Evolutionary conservation across 2,797 vertebrate genomes (phyloP), one percentile per base, ranked within the genome.

Genomic region (Crenuchus spilurus): DNA sequence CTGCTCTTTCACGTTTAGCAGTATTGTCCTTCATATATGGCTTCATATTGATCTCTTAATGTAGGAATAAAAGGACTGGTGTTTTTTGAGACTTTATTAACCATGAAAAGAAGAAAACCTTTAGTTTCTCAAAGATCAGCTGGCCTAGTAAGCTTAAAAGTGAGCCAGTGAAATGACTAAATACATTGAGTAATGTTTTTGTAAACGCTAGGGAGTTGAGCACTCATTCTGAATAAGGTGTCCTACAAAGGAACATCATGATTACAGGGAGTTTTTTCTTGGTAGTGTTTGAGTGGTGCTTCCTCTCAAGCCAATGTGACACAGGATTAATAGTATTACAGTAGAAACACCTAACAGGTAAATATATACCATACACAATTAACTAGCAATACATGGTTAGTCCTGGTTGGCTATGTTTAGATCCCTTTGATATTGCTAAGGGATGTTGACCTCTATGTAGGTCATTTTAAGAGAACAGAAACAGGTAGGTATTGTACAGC

Each of bases 231-330:
- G 1, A 39, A 14, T 30, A 16, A 16, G 37, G 1, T 65, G 67
- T 79, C 39, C 42, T 37, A 72, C 69, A 30, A 77, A 22, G 22
- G 75, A 66, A 67, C 33, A 33, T 11, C 7, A 13, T 30, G 62
- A 26, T 66, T 51, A 64, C 28, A 14, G 16, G 22, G 24, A 9
- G 3, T 63, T 35, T 55, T 8, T 20, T 37, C 39, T 37, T 68
- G 63, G 31, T 33, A 41, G 7, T 13, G 18, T 44, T 31, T 44
- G 54, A 22, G 44, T 30, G 26, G 2, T n/a, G 18, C 55, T 20
- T 58, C 18, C 7, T 6, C 14, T 14, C 3, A n/a, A 35, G 55
- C 30, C 16, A 18, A 39, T 1, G 6, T 39, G 44, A 18, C 2
- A 2, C 7, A 30, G 18, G 4, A 14, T 62, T 26, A 49, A 60